Percentiles rank a stretch among this genome's conserved stretches.
Conservation (phyloP, 2,888 invertebrate species). For the Eupithecia abbreviata region DNA sequence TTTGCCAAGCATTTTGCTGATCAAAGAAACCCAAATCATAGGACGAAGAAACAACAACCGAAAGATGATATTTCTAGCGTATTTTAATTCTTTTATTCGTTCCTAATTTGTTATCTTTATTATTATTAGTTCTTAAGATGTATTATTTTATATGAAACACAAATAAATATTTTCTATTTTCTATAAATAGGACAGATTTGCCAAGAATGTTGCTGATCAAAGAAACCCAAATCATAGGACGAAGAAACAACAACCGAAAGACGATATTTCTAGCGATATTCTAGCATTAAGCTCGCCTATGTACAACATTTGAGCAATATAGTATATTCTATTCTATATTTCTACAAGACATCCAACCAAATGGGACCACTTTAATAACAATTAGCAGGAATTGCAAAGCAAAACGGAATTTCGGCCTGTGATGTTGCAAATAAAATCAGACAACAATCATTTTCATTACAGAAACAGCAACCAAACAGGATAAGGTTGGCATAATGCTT, state of each 20-base stretch:
- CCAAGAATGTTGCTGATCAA: background rate
- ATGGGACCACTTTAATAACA: slow-evolving; percentile 7
- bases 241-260: background rate
- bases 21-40: background rate
- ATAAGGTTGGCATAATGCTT: slow-evolving; percentile 36
- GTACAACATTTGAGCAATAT: no score
- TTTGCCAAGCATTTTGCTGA: background rate
- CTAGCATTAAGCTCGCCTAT: no score
- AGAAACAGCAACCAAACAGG: slow-evolving; percentile 36
- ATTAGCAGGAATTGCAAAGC: slow-evolving; percentile 2
- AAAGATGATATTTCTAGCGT: background rate
- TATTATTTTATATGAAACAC: no score
- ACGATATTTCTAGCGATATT: background rate
- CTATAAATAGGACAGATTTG: no score
- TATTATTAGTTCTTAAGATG: no score
- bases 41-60: background rate
- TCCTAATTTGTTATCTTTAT: no score
- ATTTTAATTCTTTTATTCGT: no score
- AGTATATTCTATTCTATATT: no score
- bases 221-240: background rate
- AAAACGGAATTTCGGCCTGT: background rate
- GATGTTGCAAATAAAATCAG: slow-evolving; percentile 34
- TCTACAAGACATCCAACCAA: background rate
- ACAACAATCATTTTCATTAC: slow-evolving; percentile 38
- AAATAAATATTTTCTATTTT: no score